phyloP scores from a whole-genome alignment of 2,888 invertebrate species.

The Ichneumoninae sp. region DNA sequence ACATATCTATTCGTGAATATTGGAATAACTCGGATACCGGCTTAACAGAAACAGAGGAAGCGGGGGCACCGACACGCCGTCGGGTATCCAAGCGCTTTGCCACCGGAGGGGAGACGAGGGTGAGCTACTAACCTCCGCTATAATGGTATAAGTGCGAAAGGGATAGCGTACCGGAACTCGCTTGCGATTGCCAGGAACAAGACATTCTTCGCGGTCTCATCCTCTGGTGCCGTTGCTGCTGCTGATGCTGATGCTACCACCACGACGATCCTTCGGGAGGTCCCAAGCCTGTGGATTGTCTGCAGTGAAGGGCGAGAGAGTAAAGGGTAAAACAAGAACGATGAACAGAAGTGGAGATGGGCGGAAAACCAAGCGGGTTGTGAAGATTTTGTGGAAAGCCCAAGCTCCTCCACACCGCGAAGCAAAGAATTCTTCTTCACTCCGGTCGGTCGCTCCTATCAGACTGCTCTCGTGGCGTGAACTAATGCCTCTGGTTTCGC shows the following conservation, averaged over 20 bases:
- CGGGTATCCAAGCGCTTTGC: slow-evolving; percentile 43
- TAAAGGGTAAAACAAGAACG: slow-evolving; percentile 11
- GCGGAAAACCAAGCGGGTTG: slow-evolving; percentile 13
- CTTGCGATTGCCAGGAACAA: slow-evolving; percentile 77
- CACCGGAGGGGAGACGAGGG: not conserved
- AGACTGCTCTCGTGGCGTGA: slow-evolving; percentile 42
- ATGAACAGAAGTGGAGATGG: slow-evolving; percentile 21
- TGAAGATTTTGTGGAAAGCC: slow-evolving; percentile 36
- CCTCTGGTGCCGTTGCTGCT: slow-evolving; percentile 58
- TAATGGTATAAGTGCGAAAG: slow-evolving; percentile 67
- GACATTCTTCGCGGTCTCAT: slow-evolving; percentile 77
- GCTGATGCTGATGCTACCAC: slow-evolving; percentile 17
- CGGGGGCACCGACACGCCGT: slow-evolving; percentile 43
- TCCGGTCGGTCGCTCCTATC: slow-evolving; percentile 40
- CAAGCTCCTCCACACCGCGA: slow-evolving; percentile 18
- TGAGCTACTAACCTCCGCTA: slow-evolving; percentile 51
- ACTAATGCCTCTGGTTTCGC: slow-evolving; percentile 49
- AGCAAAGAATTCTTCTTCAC: slow-evolving; percentile 55
- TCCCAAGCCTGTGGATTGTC: slow-evolving; percentile 37
- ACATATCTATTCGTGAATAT: slow-evolving; percentile 80
- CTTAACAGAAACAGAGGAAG: slow-evolving; percentile 54
- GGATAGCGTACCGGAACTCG: slow-evolving; percentile 54
- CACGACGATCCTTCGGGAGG: slow-evolving; percentile 61
- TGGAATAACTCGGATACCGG: slow-evolving; percentile 80
- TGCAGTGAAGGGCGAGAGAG: slow-evolving; percentile 3